Conservation (phyloP, 2,113 vertebrate genomes). For the Jaculus jaculus region DNA sequence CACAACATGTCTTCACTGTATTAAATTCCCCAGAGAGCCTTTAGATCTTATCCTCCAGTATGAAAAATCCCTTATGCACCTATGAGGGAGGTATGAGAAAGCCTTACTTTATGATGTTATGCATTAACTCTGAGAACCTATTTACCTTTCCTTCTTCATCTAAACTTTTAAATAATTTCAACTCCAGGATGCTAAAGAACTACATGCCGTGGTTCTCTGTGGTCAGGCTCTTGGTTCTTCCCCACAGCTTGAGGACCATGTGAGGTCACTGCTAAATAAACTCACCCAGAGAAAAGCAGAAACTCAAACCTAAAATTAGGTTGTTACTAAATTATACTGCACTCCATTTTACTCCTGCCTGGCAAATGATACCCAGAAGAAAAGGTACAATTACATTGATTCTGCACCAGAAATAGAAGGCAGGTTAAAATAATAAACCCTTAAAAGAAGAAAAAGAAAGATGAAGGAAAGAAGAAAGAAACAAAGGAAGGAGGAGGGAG, state of each 20-base stretch:
- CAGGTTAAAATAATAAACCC: background rate
- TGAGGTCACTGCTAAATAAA: background rate
- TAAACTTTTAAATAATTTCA: background rate
- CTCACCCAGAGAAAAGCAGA: conserved; percentile 27
- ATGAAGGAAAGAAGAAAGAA: accelerated
- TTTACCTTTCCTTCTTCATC: background rate
- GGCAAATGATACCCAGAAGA: conserved; percentile 41
- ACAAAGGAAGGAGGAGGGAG: accelerated
- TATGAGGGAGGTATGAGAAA: conserved; percentile 35
- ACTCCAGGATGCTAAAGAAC: background rate
- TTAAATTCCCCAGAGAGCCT: conserved; percentile 54
- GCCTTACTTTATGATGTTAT: conserved; percentile 20
- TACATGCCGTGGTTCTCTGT: background rate
- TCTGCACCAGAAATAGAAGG: conserved; percentile 58
- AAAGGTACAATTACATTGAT: conserved; percentile 66
- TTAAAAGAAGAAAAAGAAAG: background rate
- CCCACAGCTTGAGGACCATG: background rate
- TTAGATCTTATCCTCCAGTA: conserved; percentile 28
- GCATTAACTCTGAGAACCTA: conserved; percentile 44
- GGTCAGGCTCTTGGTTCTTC: background rate
- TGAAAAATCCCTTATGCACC: conserved; percentile 56
- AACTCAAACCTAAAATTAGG: conserved; percentile 63
- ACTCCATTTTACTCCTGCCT: conserved; percentile 62
- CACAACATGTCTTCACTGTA: background rate
- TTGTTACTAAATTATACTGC: conserved; percentile 49